phyloP scores from a whole-genome alignment of 2,888 invertebrate genomes.

The Seira sanloemensis region DNA sequence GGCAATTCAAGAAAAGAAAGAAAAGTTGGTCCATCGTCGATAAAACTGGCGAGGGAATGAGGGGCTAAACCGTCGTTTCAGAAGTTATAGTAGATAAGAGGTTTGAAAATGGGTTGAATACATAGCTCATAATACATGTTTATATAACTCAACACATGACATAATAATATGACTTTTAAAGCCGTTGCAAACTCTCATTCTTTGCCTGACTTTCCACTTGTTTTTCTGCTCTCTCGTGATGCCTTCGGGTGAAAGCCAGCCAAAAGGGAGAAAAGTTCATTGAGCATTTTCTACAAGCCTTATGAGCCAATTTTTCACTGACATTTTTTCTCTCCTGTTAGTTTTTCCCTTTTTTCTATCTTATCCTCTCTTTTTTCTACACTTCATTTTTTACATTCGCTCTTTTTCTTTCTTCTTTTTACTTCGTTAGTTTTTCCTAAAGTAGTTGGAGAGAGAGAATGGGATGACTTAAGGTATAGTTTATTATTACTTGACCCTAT shows the following conservation, averaged over 20 bases:
- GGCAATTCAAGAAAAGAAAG: too few relatives aligned
- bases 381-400: neutral
- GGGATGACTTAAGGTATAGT: slow-evolving; percentile 55
- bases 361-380: slow-evolving; percentile 34
- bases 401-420: slow-evolving; percentile 14
- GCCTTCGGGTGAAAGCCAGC: slow-evolving; percentile 55
- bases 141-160: slow-evolving; percentile 19
- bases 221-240: slow-evolving; percentile 36
- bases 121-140: slow-evolving; percentile 16
- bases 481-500: slow-evolving; percentile 62
- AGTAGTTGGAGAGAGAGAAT: slow-evolving; percentile 14
- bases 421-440: slow-evolving; percentile 17
- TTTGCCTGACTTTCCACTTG: slow-evolving; percentile 27
- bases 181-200: slow-evolving; percentile 27
- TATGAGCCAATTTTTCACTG: slow-evolving; percentile 72
- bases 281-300: slow-evolving; percentile 70
- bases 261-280: slow-evolving; percentile 70
- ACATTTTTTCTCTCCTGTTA: slow-evolving; percentile 62
- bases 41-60: slow-evolving; percentile 34
- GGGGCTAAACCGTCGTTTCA: slow-evolving; percentile 3
- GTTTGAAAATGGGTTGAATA: too few relatives aligned
- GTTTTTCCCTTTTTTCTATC: slow-evolving; percentile 30
- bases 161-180: slow-evolving; percentile 31
- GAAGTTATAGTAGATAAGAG: too few relatives aligned
- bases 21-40: slow-evolving; percentile 39